Base-by-base conservation (phyloP, 2,888 invertebrate species). In the Perithous albicinctus region DNA sequence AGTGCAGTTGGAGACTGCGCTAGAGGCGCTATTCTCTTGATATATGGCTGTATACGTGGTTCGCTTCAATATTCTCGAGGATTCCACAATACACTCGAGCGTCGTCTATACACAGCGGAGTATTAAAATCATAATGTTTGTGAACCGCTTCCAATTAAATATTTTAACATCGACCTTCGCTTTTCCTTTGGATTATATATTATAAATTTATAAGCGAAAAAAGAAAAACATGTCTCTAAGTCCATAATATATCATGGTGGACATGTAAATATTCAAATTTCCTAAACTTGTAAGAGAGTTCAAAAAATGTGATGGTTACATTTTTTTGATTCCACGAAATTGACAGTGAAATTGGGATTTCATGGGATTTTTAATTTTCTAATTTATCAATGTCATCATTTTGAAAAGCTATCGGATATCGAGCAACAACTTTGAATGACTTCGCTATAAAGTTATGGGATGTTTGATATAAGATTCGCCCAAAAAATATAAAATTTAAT, bases 1-100 rank as follows among this genome's bases (percentile, higher is more conserved):
- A 46, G 32, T 63, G 51, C 73, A 54, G 18, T 51, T 54, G 73
- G 38, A 26, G 51, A 51, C 51, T 38, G 10, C 63, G 41, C 51
- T 18, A 12, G 38, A 29, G 69, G 41, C 54, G 26, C 54, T n/a
- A 12, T n/a, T 32, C 15, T 2, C 32, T 32, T 7, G 29, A 59
- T 59, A 18, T 70, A 20, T n/a, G n/a, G n/a, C n/a, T n/a, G n/a
- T n/a, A 48, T 48, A 20, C 32, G 46, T n/a, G 59, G 46, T 59
- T 43, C 8, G 72, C 43, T 18, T 15, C 56, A 20, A 72, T 56
- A 26, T 59, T 20, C 59, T 59, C 59, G 59, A 32, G 46, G 6
- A 59, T 6, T 18, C 4, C 12, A 32, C 43, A 26, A 15, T 26
- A 18, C 59, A 59, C 12, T 41, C 18, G 18, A 4, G 18, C 12